Conservation (phyloP, 1,140 invertebrate species). For the Hermetia illucens region DNA sequence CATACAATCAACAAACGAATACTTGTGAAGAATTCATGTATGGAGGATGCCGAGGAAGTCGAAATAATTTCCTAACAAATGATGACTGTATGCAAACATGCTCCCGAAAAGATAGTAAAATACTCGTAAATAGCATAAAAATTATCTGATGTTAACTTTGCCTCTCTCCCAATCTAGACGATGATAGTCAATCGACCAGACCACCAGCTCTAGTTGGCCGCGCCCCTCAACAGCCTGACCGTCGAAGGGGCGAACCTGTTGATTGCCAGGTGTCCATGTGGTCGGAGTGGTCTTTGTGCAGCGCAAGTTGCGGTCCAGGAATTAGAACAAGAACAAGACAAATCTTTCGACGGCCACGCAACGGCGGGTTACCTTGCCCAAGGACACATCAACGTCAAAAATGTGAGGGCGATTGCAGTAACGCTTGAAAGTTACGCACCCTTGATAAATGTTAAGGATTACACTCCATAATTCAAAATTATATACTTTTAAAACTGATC, state of each 20-base stretch:
- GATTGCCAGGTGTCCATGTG: conserved; percentile 57
- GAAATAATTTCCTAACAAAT: conserved; percentile 71
- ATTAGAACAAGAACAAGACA: no score
- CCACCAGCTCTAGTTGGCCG: conserved; percentile 8
- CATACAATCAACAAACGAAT: conserved; percentile 54
- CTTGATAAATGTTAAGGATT: no score
- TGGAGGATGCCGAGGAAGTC: conserved; percentile 79
- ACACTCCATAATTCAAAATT: no score
- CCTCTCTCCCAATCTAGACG: background rate
- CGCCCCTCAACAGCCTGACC: conserved; percentile 7
- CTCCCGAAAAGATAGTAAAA: conserved; percentile 4
- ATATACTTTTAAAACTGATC: no score
- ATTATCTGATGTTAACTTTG: background rate
- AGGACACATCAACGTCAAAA: no score
- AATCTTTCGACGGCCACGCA: no score
- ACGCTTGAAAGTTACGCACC: no score
- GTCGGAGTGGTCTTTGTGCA: conserved; percentile 62
- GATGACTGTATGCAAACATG: conserved; percentile 67
- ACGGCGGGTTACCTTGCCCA: no score
- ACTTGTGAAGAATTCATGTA: conserved; percentile 74
- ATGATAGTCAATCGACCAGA: background rate
- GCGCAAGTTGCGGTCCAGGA: conserved; percentile 40
- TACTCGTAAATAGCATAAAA: background rate
- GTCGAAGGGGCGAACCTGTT: conserved; percentile 14
- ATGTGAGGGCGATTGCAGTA: no score